phyloP scores from a whole-genome alignment of 1,140 invertebrate genomes.

The Ganaspis sp. region DNA sequence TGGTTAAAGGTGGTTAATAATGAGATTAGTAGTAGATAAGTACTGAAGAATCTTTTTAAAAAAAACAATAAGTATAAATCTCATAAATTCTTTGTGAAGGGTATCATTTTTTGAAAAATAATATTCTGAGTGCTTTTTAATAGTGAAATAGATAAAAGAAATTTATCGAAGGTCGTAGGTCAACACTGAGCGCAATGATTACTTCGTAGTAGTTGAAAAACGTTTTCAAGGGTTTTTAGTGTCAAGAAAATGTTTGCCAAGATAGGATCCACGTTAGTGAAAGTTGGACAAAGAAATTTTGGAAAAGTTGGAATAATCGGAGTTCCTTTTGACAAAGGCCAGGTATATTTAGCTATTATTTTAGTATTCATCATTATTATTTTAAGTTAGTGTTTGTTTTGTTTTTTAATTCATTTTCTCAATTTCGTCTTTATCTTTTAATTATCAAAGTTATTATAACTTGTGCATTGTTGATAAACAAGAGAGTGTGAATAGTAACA shows the following conservation, averaged over 20 bases:
- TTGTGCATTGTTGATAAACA: too few species aligned
- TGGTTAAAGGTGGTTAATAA: too few species aligned
- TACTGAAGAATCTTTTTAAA: too few species aligned
- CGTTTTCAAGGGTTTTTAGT: not conserved
- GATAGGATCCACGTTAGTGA: slow-evolving; percentile 42
- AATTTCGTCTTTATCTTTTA: too few species aligned
- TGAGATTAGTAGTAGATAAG: too few species aligned
- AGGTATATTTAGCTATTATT: slow-evolving; percentile 65
- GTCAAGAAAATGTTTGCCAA: slow-evolving; percentile 55
- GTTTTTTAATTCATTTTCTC: slow-evolving; percentile 30
- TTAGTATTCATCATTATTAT: slow-evolving; percentile 30
- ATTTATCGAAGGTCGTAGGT: slow-evolving; percentile 8
- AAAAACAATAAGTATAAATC: too few species aligned
- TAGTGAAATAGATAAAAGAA: not conserved
- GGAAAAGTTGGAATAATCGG: slow-evolving; percentile 81
- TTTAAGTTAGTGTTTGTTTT: slow-evolving; percentile 22
- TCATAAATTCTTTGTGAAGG: not conserved
- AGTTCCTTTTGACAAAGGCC: slow-evolving; percentile 86
- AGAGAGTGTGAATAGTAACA: too few species aligned
- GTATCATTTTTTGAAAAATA: not conserved
- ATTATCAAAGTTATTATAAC: too few species aligned
- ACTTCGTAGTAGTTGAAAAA: not conserved
- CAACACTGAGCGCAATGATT: not conserved
- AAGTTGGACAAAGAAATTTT: slow-evolving; percentile 58
- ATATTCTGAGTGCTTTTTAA: not conserved